Conservation (phyloP, 2,888 invertebrate species). For the Sepioteuthis lessoniana region DNA sequence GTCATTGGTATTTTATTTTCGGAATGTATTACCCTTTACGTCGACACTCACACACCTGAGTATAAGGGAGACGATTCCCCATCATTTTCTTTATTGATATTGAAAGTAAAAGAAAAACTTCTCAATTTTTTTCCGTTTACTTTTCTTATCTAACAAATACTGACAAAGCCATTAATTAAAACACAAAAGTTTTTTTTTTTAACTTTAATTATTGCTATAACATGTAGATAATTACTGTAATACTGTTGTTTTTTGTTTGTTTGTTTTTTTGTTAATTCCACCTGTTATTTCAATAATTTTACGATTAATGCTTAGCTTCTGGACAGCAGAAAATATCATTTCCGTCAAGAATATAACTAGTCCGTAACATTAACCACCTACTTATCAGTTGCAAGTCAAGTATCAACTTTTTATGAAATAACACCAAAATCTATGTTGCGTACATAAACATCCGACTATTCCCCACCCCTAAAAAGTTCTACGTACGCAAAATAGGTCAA, state of each 20-base stretch:
- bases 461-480: neutral
- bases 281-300: too few species aligned
- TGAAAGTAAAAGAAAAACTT: neutral
- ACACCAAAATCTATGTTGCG: neutral
- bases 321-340: neutral
- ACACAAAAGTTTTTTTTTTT: too few species aligned
- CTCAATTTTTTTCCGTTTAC: neutral
- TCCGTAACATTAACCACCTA: neutral
- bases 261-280: too few species aligned
- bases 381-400: neutral
- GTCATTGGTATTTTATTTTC: too few species aligned
- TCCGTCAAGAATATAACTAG: neutral
- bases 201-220: too few species aligned
- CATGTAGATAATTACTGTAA: too few species aligned
- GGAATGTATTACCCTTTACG: too few species aligned
- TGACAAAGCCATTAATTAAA: too few species aligned
- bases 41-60: too few species aligned
- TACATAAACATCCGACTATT: neutral
- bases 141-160: neutral
- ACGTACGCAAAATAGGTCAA: constrained; percentile 33
- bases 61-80: neutral
- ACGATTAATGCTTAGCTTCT: too few species aligned
- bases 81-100: neutral
- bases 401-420: neutral
- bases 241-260: too few species aligned